Conservation (phyloP, 2,113 vertebrate genomes). For the Eubucco bourcierii region DNA sequence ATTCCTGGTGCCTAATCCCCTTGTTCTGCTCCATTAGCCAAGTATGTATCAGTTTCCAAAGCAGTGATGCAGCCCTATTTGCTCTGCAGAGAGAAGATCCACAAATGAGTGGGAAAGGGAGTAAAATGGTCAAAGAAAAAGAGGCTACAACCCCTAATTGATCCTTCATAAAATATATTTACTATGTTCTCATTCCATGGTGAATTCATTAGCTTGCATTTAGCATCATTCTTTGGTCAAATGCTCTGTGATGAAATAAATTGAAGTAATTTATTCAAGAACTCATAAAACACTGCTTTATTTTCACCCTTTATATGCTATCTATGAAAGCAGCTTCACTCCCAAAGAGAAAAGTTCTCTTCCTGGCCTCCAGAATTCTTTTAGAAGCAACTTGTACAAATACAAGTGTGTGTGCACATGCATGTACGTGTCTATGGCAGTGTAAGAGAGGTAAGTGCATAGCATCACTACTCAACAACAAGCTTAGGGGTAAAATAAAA, state of each 20-base stretch:
- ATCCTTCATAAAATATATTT: background rate
- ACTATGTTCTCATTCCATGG: background rate
- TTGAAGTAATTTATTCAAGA: background rate
- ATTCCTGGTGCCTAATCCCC: background rate
- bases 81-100: background rate
- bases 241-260: slow-evolving; percentile 1
- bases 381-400: background rate
- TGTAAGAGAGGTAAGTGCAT: background rate
- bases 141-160: background rate
- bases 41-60: background rate
- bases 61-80: background rate
- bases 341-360: background rate
- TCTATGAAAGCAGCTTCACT: background rate
- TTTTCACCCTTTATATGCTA: background rate
- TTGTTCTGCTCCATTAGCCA: background rate
- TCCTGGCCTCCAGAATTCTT: background rate
- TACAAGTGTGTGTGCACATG: rapidly evolving
- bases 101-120: background rate
- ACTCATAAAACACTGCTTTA: background rate
- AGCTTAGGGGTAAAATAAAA: background rate
- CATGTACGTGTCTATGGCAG: rapidly evolving
- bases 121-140: background rate
- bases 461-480: background rate
- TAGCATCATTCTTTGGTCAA: background rate
- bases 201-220: slow-evolving; percentile 1